Evolutionary conservation across 2,797 vertebrate species (phyloP).

Genomic region (Masticophis lateralis): DNA sequence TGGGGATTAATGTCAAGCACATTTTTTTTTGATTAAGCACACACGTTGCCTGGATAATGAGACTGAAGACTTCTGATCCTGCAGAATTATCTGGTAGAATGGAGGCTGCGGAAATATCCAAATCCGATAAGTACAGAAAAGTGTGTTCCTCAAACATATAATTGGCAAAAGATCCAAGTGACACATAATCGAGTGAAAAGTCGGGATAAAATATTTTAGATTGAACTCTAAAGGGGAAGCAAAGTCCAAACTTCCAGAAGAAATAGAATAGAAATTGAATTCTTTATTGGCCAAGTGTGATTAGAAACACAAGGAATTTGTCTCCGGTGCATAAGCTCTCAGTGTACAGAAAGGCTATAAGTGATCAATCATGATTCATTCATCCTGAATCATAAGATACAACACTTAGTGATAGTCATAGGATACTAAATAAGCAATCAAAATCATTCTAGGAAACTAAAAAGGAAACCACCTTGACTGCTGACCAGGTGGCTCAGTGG

Average conservation of each 20-base stretch:
- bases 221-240: neutral
- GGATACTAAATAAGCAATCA: too few relatives aligned
- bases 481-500: too few relatives aligned
- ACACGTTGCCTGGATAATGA: constrained; percentile 52
- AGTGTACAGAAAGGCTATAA: too few relatives aligned
- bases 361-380: too few relatives aligned
- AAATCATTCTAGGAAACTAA: too few relatives aligned
- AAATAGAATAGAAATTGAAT: too few relatives aligned
- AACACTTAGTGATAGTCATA: too few relatives aligned
- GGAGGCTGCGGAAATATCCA: neutral
- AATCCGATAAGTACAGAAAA: neutral
- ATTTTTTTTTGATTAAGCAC: constrained; percentile 47
- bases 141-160: neutral
- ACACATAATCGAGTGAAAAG: neutral
- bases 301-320: too few relatives aligned
- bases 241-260: neutral
- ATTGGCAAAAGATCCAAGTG: neutral
- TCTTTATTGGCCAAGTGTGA: too few relatives aligned
- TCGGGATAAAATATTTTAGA: neutral
- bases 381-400: too few relatives aligned
- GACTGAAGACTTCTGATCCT: constrained; percentile 35
- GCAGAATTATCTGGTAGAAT: neutral
- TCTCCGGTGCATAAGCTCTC: too few relatives aligned
- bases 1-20: constrained; percentile 51
- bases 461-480: too few relatives aligned